Evolutionary conservation across 2,888 invertebrate genomes (phyloP), one percentile per base, ranked within the genome.

Genomic region (Camptogramma bilineatum): DNA sequence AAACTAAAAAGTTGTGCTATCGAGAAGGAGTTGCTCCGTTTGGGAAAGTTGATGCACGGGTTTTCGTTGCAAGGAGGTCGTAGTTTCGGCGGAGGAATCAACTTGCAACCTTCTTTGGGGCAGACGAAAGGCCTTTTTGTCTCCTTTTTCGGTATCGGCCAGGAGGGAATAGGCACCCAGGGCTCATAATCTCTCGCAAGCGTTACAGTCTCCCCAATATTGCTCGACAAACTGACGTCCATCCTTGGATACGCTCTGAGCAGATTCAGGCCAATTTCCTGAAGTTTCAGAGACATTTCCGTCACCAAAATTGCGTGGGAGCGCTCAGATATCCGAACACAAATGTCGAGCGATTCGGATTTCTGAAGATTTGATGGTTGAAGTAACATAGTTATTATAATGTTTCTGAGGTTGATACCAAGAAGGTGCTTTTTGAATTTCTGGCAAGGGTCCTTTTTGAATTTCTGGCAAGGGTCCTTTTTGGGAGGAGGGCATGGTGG

Each of bases 111-210:
- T 1, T 88, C 81, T 68, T 87, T 83, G 0, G 84, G 82, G 52
- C 83, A 83, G 7, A 81, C 71, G 0, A 83, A 62, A 0, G 73
- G 76, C 19, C 64, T 70, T 16, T 79, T 75, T 16, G 71, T 53
- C 1, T 73, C 44, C 34, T 81, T 79, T 31, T 77, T 73, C 0
- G 83, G 76, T 3, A 71, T 64, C 0, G 86, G 86, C 87, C 87
- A 90, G 0, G 85, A 87, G 0, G 91, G 91, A 57, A 90, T 87
- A 0, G 91, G 90, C 0, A 81, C 70, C 90, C 91, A 91, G 0
- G 90, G 90, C 0, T 86, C 83, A 50, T 79, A 88, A 19, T 84
- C 79, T 52, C 76, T 83, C 0, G 81, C 76, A 5, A 76, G 73
- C 3, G 71, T 48, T 0, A 76, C 9, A 10, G 62, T 42, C 62